Base-by-base conservation (phyloP, 2,113 vertebrate species). In the Pao palembangensis region DNA sequence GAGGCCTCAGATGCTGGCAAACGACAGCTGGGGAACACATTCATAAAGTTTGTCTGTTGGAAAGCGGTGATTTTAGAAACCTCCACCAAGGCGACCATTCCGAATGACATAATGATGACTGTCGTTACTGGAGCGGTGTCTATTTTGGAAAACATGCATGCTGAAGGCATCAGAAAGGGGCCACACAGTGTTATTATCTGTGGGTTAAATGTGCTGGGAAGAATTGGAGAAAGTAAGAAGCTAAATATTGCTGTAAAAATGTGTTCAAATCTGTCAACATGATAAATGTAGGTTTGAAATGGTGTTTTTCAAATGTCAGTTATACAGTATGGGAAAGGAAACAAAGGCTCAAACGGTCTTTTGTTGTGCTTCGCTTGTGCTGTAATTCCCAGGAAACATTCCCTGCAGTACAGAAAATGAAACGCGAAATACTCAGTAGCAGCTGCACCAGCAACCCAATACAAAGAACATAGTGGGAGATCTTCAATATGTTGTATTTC, bases 1-100 rank as follows among this genome's bases (percentile, higher is more conserved):
- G n/a, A 17, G 53, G 55, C 59, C 16, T 54, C n/a, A n/a, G n/a
- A 58, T 17, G 42, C 17, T 48, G 20, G 13, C 15, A 58, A 25
- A 58, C n/a, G 49, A 43, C 43, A 59, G 31, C 48, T 34, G 55
- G 49, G 21, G 55, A 50, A 49, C 58, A 31, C 42, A 41, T 44
- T 11, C 49, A 12, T 43, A 50, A 53, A 53, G 15, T 49, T 20
- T 21, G 57, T 51, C 46, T 52, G 43, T 53, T 21, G 6, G n/a
- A 58, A 66, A 63, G 53, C 55, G 34, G 49, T 44, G 8, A 63
- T 67, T 67, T 63, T 15, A 50, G 43, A 63, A 52, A 53, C 28
- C 48, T 62, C 19, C 42, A 55, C 10, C 1, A 2, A 55, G 50
- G 47, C 57, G 3, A 38, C 48, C 52, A 3, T 47, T 47, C 2